A percentile compares a stretch with the other conserved stretches of the same genome.
These are phyloP conservation scores for Fringilla coelebs DNA, from an alignment of 2,797 vertebrate genomes.

Conservation along the genomic window DNA sequence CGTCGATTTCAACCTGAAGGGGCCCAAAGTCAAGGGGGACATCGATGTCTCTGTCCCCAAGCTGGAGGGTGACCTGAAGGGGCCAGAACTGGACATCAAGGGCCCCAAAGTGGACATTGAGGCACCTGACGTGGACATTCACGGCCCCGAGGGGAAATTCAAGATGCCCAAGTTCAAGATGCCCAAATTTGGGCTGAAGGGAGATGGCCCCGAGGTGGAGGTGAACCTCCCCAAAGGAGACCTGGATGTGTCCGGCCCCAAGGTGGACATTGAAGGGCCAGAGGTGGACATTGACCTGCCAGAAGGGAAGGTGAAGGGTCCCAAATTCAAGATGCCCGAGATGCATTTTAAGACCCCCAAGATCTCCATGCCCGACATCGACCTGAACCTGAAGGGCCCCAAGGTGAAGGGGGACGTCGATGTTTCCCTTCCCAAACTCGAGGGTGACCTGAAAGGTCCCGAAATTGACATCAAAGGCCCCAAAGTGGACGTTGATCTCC, in stretches of 20 bases:
- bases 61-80: no score
- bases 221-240: neutral
- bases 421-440: neutral
- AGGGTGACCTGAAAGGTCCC: no score
- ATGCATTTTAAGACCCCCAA: conserved; percentile 24
- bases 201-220: conserved; percentile 22
- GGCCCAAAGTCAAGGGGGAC: no score
- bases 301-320: neutral
- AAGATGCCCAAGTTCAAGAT: neutral
- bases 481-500: no score
- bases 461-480: no score
- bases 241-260: neutral
- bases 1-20: no score
- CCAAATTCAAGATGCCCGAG: conserved; percentile 25
- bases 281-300: neutral
- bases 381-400: neutral
- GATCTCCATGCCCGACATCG: neutral
- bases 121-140: no score
- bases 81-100: no score
- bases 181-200: conserved; percentile 37
- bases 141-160: no score
- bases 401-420: neutral
- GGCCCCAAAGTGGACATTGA: no score
- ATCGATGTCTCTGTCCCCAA: no score
- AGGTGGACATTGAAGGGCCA: neutral